A percentile compares a stretch with the other conserved stretches of the same genome.
These are phyloP conservation scores for Dicerorhinus sumatrensis DNA, from an alignment of 2,113 vertebrate genomes.

Conservation along the genomic window DNA sequence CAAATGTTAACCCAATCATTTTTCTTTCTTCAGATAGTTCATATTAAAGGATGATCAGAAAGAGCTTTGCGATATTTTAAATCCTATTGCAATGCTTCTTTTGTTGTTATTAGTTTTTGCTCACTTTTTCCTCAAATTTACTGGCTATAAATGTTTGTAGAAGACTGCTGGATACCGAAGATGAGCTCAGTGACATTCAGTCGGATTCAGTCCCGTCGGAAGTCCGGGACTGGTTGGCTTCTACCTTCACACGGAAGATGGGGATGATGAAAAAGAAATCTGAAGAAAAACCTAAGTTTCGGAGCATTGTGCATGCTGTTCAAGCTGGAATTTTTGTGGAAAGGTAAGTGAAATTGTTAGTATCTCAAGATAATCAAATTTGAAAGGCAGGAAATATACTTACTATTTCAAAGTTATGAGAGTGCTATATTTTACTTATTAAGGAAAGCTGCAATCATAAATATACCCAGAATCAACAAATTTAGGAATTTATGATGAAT, in stretches of 20 bases:
- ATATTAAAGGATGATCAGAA: neutral
- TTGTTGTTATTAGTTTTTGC: neutral
- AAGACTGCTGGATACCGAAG: slow-evolving; percentile 95
- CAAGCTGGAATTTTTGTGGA: slow-evolving; percentile 99
- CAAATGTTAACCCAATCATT: neutral
- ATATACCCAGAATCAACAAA: neutral
- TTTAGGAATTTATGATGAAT: neutral
- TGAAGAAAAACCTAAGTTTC: slow-evolving; percentile 97
- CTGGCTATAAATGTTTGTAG: slow-evolving; percentile 82
- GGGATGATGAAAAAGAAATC: slow-evolving; percentile 94
- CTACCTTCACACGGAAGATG: slow-evolving; percentile 98
- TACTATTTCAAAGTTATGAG: neutral
- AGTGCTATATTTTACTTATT: neutral
- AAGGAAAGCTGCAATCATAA: neutral
- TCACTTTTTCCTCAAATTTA: neutral
- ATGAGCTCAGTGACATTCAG: slow-evolving; percentile 96
- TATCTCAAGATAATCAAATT: neutral
- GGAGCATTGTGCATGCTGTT: slow-evolving; percentile 98
- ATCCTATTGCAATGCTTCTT: neutral
- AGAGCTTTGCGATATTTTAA: neutral
- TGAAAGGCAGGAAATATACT: neutral
- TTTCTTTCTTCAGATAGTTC: neutral
- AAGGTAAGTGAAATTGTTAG: slow-evolving; percentile 85
- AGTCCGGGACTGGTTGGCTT: slow-evolving; percentile 98
- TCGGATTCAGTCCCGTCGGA: slow-evolving; percentile 95